Percentiles rank a stretch among this genome's conserved stretches.
Conservation (phyloP, 2,888 invertebrate genomes). For the Mamestra brassicae region DNA sequence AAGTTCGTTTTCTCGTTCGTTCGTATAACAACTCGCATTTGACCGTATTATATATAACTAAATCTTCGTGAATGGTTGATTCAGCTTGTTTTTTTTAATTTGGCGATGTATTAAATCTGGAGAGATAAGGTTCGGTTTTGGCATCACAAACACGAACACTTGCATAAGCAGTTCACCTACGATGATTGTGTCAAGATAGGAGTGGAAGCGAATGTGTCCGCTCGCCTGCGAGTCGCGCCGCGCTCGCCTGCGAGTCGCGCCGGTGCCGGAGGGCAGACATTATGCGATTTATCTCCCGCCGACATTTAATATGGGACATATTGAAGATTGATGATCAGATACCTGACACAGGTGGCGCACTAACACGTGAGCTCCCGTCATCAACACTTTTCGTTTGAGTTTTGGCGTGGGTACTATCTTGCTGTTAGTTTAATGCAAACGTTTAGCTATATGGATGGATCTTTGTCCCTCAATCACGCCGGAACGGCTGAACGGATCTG, state of each 20-base stretch:
- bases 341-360: slow-evolving; percentile 23
- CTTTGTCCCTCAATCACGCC: no score
- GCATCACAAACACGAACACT: not conserved
- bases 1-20: no score
- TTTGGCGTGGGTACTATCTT: not conserved
- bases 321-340: slow-evolving; percentile 50
- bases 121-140: not conserved
- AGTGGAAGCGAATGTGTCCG: not conserved
- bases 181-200: not conserved
- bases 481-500: no score
- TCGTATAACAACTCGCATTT: no score
- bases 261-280: slow-evolving; percentile 1
- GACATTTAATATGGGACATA: slow-evolving; percentile 48
- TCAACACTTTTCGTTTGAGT: not conserved
- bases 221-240: no score
- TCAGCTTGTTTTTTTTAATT: not conserved
- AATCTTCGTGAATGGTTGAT: not conserved
- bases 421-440: not conserved
- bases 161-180: not conserved
- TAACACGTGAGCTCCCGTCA: not conserved
- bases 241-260: no score
- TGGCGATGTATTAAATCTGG: no score
- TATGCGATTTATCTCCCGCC: slow-evolving; percentile 41
- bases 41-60: no score
- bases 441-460: no score